A percentile compares a stretch with the other conserved stretches of the same genome.
Evolutionary conservation across 2,113 vertebrate species (phyloP).

Genomic region (Patagioenas fasciata): DNA sequence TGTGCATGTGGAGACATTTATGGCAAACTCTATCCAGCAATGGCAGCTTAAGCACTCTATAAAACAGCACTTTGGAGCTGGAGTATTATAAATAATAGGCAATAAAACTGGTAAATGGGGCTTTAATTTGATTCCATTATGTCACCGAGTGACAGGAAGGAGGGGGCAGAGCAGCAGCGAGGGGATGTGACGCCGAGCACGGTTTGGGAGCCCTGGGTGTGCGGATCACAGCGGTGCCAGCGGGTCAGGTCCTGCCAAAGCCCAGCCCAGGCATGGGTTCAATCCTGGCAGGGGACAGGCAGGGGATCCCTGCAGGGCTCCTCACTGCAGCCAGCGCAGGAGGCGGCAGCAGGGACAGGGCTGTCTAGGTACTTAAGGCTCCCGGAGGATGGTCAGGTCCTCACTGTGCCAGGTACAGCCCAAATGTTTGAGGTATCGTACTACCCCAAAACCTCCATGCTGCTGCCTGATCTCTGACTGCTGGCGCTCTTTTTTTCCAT

Average conservation of each 20-base stretch:
- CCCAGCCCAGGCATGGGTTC: fast-evolving
- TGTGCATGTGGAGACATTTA: constrained; percentile 76
- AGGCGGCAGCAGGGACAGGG: neutral
- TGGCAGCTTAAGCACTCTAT: constrained; percentile 83
- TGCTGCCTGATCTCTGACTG: neutral
- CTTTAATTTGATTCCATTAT: constrained; percentile 85
- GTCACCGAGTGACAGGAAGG: constrained; percentile 72
- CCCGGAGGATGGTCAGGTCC: fast-evolving
- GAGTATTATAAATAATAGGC: constrained; percentile 82
- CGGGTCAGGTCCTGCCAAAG: neutral
- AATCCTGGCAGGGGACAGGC: neutral
- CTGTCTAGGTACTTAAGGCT: neutral
- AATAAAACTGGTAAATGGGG: constrained; percentile 80
- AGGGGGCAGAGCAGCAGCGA: constrained; percentile 20
- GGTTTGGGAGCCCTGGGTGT: neutral
- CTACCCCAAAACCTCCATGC: fast-evolving
- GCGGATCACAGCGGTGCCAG: fast-evolving
- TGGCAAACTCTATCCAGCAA: constrained; percentile 77
- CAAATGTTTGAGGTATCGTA: neutral
- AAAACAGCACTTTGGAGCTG: constrained; percentile 80
- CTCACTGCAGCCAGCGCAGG: fast-evolving
- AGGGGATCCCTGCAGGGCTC: neutral
- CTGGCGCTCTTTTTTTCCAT: fast-evolving
- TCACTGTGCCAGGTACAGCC: fast-evolving
- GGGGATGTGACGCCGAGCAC: neutral